A percentile compares a stretch with the other conserved stretches of the same genome.
Conservation (phyloP, 2,797 vertebrate genomes). For the Erithacus rubecula region DNA sequence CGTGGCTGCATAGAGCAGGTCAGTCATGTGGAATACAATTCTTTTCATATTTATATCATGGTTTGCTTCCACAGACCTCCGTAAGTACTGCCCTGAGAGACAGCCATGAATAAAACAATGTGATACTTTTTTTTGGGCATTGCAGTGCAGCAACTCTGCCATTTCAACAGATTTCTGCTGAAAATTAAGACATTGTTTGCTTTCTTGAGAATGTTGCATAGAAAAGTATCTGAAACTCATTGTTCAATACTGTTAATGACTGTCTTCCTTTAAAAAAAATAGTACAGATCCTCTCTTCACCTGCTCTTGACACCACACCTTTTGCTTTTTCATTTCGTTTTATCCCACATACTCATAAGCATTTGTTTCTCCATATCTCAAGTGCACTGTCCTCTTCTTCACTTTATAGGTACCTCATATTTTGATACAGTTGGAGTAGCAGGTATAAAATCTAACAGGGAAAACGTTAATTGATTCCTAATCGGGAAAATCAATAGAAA, state of each 20-base stretch:
- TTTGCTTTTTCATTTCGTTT: neutral
- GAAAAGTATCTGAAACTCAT: neutral
- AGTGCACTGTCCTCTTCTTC: neutral
- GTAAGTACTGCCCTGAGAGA: neutral
- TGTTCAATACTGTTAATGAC: neutral
- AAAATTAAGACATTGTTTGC: neutral
- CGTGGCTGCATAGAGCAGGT: neutral
- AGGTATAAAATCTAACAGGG: neutral
- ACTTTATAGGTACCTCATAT: accelerated
- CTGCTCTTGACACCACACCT: neutral
- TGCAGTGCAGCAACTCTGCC: neutral
- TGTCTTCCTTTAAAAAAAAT: neutral
- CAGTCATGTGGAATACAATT: neutral
- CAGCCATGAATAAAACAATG: neutral
- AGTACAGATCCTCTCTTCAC: neutral
- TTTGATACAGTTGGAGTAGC: neutral
- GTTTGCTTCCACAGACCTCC: neutral
- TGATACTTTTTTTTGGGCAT: neutral
- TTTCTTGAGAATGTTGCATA: neutral
- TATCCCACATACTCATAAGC: neutral
- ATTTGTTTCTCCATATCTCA: neutral
- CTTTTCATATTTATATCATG: neutral
- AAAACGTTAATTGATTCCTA: neutral
- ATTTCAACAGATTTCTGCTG: neutral
- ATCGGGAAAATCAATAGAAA: neutral